phyloP scores from a whole-genome alignment of 2,113 vertebrate genomes.

The Lamprotornis superbus region DNA sequence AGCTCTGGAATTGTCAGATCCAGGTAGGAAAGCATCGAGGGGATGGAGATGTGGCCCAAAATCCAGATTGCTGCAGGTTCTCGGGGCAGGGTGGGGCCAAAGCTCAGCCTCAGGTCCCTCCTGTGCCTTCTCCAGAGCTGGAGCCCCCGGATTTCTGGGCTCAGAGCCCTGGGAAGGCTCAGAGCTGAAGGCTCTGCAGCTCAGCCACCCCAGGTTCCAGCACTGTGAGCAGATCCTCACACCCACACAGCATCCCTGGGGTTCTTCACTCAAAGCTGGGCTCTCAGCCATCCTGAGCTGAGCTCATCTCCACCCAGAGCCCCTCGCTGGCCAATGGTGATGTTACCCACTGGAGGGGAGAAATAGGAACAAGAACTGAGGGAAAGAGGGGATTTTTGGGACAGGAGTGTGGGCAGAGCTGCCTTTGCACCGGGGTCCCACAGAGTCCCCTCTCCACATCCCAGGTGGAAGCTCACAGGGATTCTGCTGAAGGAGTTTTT shows the following conservation, averaged over 20 bases:
- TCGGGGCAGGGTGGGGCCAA: not conserved
- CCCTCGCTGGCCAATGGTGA: no score
- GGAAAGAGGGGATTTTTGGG: not conserved
- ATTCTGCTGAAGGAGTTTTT: not conserved
- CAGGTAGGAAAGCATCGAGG: not conserved
- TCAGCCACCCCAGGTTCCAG: not conserved
- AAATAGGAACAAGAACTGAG: accelerated
- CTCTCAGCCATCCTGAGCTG: no score
- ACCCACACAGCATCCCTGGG: not conserved
- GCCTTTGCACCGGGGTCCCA: not conserved
- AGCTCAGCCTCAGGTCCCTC: accelerated
- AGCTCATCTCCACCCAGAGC: no score
- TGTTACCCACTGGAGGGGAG: no score
- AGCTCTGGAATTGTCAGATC: not conserved
- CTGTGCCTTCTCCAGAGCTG: not conserved
- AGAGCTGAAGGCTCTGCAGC: not conserved
- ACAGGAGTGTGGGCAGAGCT: not conserved
- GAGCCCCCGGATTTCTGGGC: no score
- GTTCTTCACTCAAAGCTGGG: no score
- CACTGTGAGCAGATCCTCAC: not conserved
- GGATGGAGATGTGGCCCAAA: not conserved
- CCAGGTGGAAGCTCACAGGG: not conserved
- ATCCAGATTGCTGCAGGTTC: not conserved
- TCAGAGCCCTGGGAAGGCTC: not conserved
- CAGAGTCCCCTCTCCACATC: accelerated